A percentile compares a stretch with the other conserved stretches of the same genome.
Conservation (phyloP, 2,113 vertebrate genomes). For the Cairina moschata region DNA sequence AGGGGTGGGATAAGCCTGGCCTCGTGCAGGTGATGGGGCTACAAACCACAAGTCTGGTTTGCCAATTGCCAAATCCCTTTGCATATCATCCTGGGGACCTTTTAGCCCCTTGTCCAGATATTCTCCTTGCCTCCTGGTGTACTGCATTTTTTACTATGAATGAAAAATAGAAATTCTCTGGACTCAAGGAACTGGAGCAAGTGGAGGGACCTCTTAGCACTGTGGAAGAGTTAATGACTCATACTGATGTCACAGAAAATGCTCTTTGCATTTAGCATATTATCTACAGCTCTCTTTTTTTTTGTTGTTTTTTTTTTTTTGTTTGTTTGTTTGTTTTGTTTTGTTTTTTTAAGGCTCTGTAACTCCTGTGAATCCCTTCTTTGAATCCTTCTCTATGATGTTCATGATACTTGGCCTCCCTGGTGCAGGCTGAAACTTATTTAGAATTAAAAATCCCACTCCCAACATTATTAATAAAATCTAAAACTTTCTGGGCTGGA, state of each 20-base stretch:
- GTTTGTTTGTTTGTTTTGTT: background rate
- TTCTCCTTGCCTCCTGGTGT: background rate
- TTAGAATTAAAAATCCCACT: constrained; percentile 20
- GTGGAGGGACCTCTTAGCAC: background rate
- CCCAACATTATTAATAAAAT: background rate
- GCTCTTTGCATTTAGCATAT: constrained; percentile 23
- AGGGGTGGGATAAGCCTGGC: background rate
- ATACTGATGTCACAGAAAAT: background rate
- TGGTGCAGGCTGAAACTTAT: background rate
- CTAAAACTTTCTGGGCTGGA: background rate
- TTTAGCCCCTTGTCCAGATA: background rate
- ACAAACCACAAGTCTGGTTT: background rate
- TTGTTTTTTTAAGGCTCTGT: background rate
- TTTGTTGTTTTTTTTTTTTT: background rate
- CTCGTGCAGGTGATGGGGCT: background rate
- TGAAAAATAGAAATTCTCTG: background rate
- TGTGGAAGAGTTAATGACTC: constrained; percentile 1
- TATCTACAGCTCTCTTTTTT: background rate
- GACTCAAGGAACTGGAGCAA: background rate
- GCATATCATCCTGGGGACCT: background rate
- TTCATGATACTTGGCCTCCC: background rate
- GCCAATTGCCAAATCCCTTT: background rate
- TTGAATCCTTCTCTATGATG: background rate
- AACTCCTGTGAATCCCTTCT: background rate
- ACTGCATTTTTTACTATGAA: background rate